phyloP scores from a whole-genome alignment of 2,888 invertebrate genomes.

The Pharmacophagus antenor region DNA sequence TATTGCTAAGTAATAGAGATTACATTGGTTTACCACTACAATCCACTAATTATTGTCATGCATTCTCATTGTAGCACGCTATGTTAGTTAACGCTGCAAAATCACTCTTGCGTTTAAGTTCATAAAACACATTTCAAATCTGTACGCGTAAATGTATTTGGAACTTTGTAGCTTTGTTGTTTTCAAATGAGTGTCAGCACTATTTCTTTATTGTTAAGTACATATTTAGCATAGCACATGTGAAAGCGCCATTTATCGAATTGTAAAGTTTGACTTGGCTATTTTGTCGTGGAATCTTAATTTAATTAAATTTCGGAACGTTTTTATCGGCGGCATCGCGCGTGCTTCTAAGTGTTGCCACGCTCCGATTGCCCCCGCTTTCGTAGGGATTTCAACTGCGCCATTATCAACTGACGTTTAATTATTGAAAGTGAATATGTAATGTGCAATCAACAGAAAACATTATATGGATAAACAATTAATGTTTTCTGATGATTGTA shows the following conservation, averaged over 20 bases:
- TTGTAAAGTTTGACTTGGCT: slow-evolving; percentile 49
- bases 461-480: too few species aligned
- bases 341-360: slow-evolving; percentile 66
- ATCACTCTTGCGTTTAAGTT: slow-evolving; percentile 41
- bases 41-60: slow-evolving; percentile 65
- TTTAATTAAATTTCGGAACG: slow-evolving; percentile 73
- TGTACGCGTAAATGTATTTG: neutral
- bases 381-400: slow-evolving; percentile 49
- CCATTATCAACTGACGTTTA: slow-evolving; percentile 69
- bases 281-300: slow-evolving; percentile 65
- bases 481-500: too few species aligned
- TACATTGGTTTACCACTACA: slow-evolving; percentile 68
- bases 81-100: slow-evolving; percentile 43
- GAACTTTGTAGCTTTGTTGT: neutral
- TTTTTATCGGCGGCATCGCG: slow-evolving; percentile 64
- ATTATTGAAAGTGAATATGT: slow-evolving; percentile 69
- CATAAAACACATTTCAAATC: slow-evolving; percentile 38
- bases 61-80: slow-evolving; percentile 57
- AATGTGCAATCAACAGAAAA: slow-evolving; percentile 27
- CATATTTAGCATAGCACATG: too few species aligned
- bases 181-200: neutral
- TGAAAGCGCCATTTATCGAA: slow-evolving; percentile 42
- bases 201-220: too few species aligned
- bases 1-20: slow-evolving; percentile 71
- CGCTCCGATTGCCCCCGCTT: slow-evolving; percentile 55